phyloP scores from a whole-genome alignment of 35 echinoderm and acorn worm species.

The Apostichopus parvimensis region DNA sequence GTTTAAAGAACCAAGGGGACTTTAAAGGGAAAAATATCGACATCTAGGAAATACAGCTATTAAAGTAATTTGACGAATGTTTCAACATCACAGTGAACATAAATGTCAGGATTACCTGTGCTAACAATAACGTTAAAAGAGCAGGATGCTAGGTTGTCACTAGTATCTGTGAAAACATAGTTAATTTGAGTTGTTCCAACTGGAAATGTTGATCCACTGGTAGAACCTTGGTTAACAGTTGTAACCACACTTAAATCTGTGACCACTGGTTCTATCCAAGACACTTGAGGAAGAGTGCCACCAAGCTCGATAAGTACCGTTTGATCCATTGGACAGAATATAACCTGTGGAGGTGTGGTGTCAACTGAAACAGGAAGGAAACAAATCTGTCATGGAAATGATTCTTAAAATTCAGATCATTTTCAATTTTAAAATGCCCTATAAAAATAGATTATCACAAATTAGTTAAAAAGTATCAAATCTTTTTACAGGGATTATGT shows the following conservation, averaged over 20 bases:
- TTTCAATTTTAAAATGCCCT: no score
- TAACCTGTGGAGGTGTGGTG: neutral
- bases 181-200: neutral
- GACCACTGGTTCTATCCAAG: neutral
- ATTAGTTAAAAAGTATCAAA: no score
- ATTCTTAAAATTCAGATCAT: no score
- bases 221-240: neutral
- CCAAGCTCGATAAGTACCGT: neutral
- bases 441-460: no score
- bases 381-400: no score
- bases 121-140: neutral
- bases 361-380: neutral
- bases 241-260: neutral
- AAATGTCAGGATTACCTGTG: constrained; percentile 11
- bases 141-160: neutral
- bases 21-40: no score
- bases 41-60: no score
- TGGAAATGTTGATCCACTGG: neutral
- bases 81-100: no score
- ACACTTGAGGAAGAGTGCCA: neutral
- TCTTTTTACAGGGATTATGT: no score
- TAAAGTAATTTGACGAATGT: no score
- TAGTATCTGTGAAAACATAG: neutral
- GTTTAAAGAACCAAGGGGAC: no score
- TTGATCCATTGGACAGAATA: neutral